Conservation (phyloP, 2,113 vertebrate species). For the Alexandromys fortis region DNA sequence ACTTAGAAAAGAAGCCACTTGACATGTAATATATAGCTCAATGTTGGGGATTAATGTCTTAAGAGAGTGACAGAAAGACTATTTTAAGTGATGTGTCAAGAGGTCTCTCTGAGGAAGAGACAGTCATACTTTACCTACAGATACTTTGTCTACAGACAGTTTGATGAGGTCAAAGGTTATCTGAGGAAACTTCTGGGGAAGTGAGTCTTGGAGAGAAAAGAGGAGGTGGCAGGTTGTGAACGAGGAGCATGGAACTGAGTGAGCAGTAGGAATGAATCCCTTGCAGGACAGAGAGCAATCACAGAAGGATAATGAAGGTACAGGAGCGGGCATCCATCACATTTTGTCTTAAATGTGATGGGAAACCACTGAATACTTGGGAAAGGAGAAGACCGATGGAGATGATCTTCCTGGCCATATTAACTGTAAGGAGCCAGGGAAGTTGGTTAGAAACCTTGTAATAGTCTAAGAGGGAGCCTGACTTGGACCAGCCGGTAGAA, state of each 20-base stretch:
- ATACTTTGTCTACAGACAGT: background rate
- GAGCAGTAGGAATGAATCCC: background rate
- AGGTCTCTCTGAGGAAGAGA: background rate
- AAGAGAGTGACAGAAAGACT: background rate
- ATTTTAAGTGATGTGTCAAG: background rate
- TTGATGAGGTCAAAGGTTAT: background rate
- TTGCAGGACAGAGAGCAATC: background rate
- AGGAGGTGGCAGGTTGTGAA: background rate
- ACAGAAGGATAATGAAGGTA: background rate
- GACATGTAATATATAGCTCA: background rate
- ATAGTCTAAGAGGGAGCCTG: background rate
- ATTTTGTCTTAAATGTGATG: background rate
- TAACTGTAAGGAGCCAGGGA: background rate
- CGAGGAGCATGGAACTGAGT: too few relatives aligned
- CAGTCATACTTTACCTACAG: background rate
- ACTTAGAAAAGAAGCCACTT: background rate
- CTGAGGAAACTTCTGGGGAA: background rate
- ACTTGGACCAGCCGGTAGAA: background rate
- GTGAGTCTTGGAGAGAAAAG: background rate
- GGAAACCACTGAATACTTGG: background rate
- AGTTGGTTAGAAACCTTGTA: accelerated
- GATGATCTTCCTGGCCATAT: background rate
- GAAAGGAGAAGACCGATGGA: background rate
- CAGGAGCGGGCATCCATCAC: too few relatives aligned
- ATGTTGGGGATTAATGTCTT: background rate